Evolutionary conservation across 2,888 invertebrate species (phyloP), one percentile per base, ranked within the genome.

Genomic region (Lypha dubia): DNA sequence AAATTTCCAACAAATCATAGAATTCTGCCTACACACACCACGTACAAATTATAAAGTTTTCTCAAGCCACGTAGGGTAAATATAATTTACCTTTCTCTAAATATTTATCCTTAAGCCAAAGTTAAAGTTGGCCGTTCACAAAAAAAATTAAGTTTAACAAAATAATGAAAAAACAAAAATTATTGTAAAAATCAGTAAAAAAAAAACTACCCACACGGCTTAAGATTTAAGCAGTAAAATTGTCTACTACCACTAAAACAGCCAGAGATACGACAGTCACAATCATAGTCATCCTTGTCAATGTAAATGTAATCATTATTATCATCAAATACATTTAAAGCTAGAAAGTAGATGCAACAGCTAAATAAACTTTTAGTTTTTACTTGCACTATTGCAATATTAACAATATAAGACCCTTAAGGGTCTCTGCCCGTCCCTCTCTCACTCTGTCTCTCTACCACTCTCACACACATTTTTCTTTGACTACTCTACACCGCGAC

Each of bases 71-170:
- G 70, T 60, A 79, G 35, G 74, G 70, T 81, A 84, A 81, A 84
- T 81, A 84, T 81, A 81, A 84, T 81, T 84, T 84, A 84, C 81
- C 84, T 81, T 70, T 81, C 79, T 32, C 84, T 79, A 58, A 68
- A 70, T 84, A 81, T 77, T 84, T 81, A 79, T 84, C 81, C 81
- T 70, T 53, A 84, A 81, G 84, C 77, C 77, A 84, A 84, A 84
- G 84, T 84, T 84, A 79, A 81, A 81, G 77, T 84, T 84, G 77
- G 58, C 63, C 68, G 49, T 56, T 20, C 3, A 13, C 24, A 20
- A 63, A 22, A 15, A 5, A 62, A 56, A 46, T 8, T 22, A 44
- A 32, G n/a, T n/a, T n/a, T n/a, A 35, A 15, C 41, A 60, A 51
- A 41, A 68, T 6, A 20, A 46, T 35, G 0, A 7, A 17, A 73